These are phyloP conservation scores for Glaucomys volans DNA, from an alignment of 2,113 vertebrate species.

Conservation along the genomic window DNA sequence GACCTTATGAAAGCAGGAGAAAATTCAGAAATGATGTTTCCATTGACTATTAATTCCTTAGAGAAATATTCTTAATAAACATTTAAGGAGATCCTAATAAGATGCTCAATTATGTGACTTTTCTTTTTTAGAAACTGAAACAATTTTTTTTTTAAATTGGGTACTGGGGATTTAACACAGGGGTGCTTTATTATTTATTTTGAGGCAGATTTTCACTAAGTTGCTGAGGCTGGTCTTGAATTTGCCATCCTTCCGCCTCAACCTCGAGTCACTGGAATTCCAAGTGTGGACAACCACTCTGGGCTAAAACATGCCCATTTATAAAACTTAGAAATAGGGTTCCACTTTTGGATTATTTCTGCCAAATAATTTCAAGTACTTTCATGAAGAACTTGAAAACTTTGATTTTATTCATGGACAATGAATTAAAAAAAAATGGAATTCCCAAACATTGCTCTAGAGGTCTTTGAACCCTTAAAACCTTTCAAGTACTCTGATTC, in stretches of 20 bases:
- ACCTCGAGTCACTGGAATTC: no score
- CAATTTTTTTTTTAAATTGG: neutral
- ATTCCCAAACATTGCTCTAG: neutral
- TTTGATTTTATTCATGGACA: conserved; percentile 18
- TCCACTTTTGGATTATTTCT: neutral
- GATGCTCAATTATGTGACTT: neutral
- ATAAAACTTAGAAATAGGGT: conserved; percentile 27
- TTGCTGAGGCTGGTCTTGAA: no score
- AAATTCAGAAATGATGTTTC: neutral
- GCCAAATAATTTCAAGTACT: neutral
- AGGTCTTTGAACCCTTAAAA: conserved; percentile 6
- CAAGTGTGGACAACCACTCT: no score
- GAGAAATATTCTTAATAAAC: neutral
- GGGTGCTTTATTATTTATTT: no score
- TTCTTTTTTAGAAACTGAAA: neutral
- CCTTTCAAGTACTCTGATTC: conserved; percentile 28
- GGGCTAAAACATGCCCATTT: neutral
- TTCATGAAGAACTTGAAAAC: conserved; percentile 34
- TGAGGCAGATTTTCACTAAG: no score
- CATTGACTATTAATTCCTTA: neutral
- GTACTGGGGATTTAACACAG: no score
- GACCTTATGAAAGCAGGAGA: neutral
- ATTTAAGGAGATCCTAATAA: neutral
- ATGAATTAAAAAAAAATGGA: conserved; percentile 4
- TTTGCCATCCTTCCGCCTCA: no score